phyloP scores from a whole-genome alignment of 2,888 invertebrate genomes.

The Cyclophora punctaria region DNA sequence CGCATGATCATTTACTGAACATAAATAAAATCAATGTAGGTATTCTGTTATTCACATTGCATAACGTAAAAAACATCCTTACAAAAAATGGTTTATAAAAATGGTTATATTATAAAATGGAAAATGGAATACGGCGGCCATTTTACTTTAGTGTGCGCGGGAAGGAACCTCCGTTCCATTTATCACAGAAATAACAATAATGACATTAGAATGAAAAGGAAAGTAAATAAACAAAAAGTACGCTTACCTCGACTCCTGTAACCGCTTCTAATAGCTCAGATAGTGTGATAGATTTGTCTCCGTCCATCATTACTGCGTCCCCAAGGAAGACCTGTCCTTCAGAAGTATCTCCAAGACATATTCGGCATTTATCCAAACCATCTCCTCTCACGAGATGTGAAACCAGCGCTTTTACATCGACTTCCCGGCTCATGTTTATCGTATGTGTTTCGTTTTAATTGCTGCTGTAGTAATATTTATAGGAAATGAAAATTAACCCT shows the following conservation, averaged over 20 bases:
- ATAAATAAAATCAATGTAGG: too few relatives aligned
- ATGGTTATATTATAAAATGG: too few relatives aligned
- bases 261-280: slow-evolving; percentile 57
- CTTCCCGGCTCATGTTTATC: slow-evolving; percentile 49
- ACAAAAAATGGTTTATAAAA: too few relatives aligned
- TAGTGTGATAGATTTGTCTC: slow-evolving; percentile 55
- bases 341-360: slow-evolving; percentile 64
- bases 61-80: too few relatives aligned
- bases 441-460: too few relatives aligned
- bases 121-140: slow-evolving; percentile 30
- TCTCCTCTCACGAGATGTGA: slow-evolving; percentile 66
- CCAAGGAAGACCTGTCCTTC: slow-evolving; percentile 63
- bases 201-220: too few relatives aligned
- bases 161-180: slow-evolving; percentile 59
- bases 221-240: slow-evolving; percentile 7
- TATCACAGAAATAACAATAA: slow-evolving; percentile 45
- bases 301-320: slow-evolving; percentile 66
- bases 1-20: too few relatives aligned
- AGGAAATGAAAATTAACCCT: too few relatives aligned
- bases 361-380: slow-evolving; percentile 60
- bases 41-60: too few relatives aligned
- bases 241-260: slow-evolving; percentile 59
- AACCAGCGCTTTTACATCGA: slow-evolving; percentile 60
- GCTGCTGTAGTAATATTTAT: too few relatives aligned
- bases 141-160: slow-evolving; percentile 40